Conservation (phyloP, 1,140 invertebrate species). For the Drosophila pectinifera region DNA sequence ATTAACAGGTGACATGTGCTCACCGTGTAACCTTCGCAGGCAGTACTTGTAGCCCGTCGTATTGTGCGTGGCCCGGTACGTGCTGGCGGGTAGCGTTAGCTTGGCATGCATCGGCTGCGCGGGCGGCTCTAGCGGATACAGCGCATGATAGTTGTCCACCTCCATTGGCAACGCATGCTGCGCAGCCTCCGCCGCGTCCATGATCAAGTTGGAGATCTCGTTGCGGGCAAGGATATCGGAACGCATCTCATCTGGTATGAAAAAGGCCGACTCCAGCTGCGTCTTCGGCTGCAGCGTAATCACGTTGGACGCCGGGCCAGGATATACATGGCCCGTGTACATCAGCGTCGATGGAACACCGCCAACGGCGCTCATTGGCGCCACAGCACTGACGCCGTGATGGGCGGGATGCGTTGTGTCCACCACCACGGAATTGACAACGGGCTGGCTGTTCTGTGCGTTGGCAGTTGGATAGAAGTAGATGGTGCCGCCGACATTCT, state of each 20-base stretch:
- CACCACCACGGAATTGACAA: slow-evolving; percentile 74
- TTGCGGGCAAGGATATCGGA: slow-evolving; percentile 92
- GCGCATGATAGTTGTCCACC: slow-evolving; percentile 95
- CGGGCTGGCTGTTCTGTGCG: slow-evolving; percentile 76
- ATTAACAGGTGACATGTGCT: background rate
- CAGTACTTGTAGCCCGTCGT: slow-evolving; percentile 95
- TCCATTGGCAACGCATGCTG: slow-evolving; percentile 91
- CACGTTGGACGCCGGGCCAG: slow-evolving; percentile 85
- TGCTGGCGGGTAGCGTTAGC: slow-evolving; percentile 91
- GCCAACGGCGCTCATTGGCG: slow-evolving; percentile 56
- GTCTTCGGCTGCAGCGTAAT: slow-evolving; percentile 85
- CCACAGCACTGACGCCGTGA: slow-evolving; percentile 64
- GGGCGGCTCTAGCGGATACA: slow-evolving; percentile 93
- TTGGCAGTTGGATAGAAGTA: slow-evolving; percentile 93
- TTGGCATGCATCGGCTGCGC: slow-evolving; percentile 89
- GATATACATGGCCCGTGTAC: slow-evolving; percentile 83
- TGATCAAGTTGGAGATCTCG: slow-evolving; percentile 87
- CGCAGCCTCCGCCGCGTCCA: slow-evolving; percentile 87
- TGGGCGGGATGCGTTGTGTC: slow-evolving; percentile 70
- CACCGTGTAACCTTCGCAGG: slow-evolving; percentile 93
- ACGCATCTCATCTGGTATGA: slow-evolving; percentile 91
- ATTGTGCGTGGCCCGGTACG: slow-evolving; percentile 95
- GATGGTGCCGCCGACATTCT: slow-evolving; percentile 96
- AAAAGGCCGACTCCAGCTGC: slow-evolving; percentile 88
- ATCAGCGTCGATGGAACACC: slow-evolving; percentile 60